Evolutionary conservation across 92 coral and sea anemone species (phyloP), one percentile per base, ranked within the genome.

Genomic region (Zoanthus gigantus): DNA sequence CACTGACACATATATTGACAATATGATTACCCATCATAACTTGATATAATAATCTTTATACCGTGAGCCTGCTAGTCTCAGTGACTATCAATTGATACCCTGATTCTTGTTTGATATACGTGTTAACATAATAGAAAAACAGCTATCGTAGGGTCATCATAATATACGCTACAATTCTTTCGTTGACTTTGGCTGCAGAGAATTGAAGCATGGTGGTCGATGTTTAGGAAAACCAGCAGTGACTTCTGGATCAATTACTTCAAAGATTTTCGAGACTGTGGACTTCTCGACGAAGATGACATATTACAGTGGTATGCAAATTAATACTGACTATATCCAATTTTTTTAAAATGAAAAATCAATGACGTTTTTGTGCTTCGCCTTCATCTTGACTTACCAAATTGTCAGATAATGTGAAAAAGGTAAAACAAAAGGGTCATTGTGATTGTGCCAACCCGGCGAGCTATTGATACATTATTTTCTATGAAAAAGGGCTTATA

Each of bases 191-290:
- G 13, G 42, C 74, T 69, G 74, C 44, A 69, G 74, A 69, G 74
- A 69, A 69, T 69, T 23, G 74, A 69, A 29, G 74, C 74, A 5
- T 69, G 47, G 74, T 69, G 74, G 74, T 69, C 78, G 48, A 46
- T 74, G 57, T 74, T 74, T 6, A 74, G 78, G 78, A 74, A 74
- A 46, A 74, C 78, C 23, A 37, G 78, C 58, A 74, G 57, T 45
- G 78, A 74, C 54, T 74, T 74, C 78, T 74, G 78, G 78, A 74
- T 74, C 78, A 74, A 74, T 34, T 74, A 74, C 78, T 74, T 74
- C 45, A 74, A 74, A 74, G 78, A 74, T 46, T 74, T 74, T 46
- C 57, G 78, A 74, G 78, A 74, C 29, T 74, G 78, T 74, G 78
- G 78, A 74, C 78, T 74, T 74, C 78, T 74, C 58, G 78, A 74